Conservation (phyloP, 2,797 vertebrate genomes). For the Gouania willdenowi region DNA sequence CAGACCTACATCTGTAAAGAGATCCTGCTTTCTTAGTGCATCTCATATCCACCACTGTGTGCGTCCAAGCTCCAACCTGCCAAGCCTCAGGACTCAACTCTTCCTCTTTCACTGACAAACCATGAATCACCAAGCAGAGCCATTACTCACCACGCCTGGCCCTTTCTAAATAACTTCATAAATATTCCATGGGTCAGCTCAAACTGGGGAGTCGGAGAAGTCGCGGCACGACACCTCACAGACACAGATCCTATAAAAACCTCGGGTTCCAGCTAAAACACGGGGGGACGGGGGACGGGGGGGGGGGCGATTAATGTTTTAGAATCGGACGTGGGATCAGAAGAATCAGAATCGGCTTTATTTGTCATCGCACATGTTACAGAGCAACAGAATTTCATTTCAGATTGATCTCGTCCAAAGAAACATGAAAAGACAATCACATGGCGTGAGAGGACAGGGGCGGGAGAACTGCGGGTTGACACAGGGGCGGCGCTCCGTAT, state of each 20-base stretch:
- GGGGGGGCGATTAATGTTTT: slow-evolving; percentile 69
- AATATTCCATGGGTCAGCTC: slow-evolving; percentile 65
- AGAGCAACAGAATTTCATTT: too few relatives aligned
- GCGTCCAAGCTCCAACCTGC: slow-evolving; percentile 9
- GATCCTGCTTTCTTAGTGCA: not conserved
- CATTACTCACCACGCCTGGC: slow-evolving; percentile 49
- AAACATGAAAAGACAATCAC: too few relatives aligned
- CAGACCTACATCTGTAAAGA: not conserved
- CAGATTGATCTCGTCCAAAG: too few relatives aligned
- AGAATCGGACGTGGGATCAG: slow-evolving; percentile 38
- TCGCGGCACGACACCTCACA: slow-evolving; percentile 32
- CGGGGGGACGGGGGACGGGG: too few relatives aligned
- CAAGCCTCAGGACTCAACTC: slow-evolving; percentile 17
- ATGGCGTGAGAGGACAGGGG: too few relatives aligned
- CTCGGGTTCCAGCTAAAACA: slow-evolving; percentile 50
- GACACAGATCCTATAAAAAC: slow-evolving; percentile 65
- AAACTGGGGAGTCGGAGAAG: slow-evolving; percentile 41
- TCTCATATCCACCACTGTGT: not conserved
- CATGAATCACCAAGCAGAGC: slow-evolving; percentile 60
- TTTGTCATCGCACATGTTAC: too few relatives aligned
- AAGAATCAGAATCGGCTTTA: too few relatives aligned
- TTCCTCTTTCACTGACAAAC: slow-evolving; percentile 40
- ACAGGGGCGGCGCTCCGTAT: too few relatives aligned
- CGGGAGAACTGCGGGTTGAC: too few relatives aligned
- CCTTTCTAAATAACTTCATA: slow-evolving; percentile 68